phyloP scores from a whole-genome alignment of 53 echinoderm and acorn worm genomes.

The Holothuria leucospilota region DNA sequence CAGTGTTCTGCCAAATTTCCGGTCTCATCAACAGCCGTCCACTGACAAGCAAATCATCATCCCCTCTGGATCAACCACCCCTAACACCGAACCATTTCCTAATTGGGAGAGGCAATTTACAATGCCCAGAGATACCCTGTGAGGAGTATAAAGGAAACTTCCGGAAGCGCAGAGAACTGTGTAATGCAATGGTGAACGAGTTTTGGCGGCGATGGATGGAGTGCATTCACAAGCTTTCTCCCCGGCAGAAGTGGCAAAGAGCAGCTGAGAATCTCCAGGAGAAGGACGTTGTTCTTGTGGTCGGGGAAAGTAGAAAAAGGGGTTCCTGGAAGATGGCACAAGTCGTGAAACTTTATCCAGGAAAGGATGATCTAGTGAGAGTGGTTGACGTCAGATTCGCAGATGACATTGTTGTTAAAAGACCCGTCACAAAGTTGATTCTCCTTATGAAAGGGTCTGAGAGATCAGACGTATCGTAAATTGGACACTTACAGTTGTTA shows the following conservation, averaged over 20 bases:
- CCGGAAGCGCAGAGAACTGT: slow-evolving; percentile 43
- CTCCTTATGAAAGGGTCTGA: slow-evolving; percentile 73
- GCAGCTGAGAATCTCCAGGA: slow-evolving; percentile 60
- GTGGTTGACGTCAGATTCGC: slow-evolving; percentile 66
- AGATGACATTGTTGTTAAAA: slow-evolving; percentile 50
- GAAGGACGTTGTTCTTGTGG: slow-evolving; percentile 69
- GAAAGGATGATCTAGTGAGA: slow-evolving; percentile 69
- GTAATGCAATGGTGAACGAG: slow-evolving; percentile 56
- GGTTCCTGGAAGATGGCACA: slow-evolving; percentile 73
- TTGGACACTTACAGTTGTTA: not conserved
- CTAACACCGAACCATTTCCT: slow-evolving; percentile 85
- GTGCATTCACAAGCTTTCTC: slow-evolving; percentile 71
- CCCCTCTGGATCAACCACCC: slow-evolving; percentile 77
- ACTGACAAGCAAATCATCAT: slow-evolving; percentile 75
- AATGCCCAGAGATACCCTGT: slow-evolving; percentile 52
- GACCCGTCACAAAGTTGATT: slow-evolving; percentile 69
- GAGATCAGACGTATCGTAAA: slow-evolving; percentile 46
- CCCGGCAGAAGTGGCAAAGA: slow-evolving; percentile 55
- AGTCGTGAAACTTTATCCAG: slow-evolving; percentile 56
- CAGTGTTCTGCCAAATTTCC: no score
- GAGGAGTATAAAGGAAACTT: slow-evolving; percentile 40
- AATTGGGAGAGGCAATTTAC: slow-evolving; percentile 54
- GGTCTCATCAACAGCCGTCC: slow-evolving; percentile 81
- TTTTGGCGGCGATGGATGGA: slow-evolving; percentile 59
- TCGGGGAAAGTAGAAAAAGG: slow-evolving; percentile 56